phyloP scores from a whole-genome alignment of 2,797 vertebrate species.

The Balearica regulorum region DNA sequence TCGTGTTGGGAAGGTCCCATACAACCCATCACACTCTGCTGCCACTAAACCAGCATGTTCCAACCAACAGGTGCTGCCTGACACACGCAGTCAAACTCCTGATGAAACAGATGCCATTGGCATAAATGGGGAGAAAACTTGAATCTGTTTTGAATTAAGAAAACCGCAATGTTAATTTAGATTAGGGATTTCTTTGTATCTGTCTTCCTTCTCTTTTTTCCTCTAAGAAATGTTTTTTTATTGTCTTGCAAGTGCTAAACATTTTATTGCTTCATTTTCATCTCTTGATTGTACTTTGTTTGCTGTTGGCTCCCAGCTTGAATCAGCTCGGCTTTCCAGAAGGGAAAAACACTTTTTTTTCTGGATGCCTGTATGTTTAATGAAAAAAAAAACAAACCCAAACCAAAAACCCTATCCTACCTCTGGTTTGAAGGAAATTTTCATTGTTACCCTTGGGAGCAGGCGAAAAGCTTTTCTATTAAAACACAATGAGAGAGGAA shows the following conservation, averaged over 20 bases:
- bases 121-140: background rate
- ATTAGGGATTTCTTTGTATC: background rate
- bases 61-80: background rate
- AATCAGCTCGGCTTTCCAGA: constrained; percentile 26
- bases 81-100: fast-evolving
- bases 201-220: background rate
- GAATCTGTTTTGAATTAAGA: background rate
- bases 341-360: constrained; percentile 10
- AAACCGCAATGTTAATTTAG: background rate
- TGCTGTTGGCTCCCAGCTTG: background rate
- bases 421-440: constrained; percentile 31
- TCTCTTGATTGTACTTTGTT: constrained; percentile 17
- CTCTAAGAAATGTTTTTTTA: background rate
- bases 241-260: constrained; percentile 27
- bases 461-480: constrained; percentile 22
- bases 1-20: background rate
- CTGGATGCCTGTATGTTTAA: background rate
- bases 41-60: background rate
- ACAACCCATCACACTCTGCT: background rate
- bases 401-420: background rate
- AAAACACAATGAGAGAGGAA: constrained; percentile 33
- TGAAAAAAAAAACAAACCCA: background rate
- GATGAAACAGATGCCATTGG: background rate
- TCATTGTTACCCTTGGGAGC: constrained; percentile 6
- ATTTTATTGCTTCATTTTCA: constrained; percentile 36